Percentiles rank a stretch among this genome's conserved stretches.
Conservation (phyloP, 30 jellyfish, hydroid and myxozoan species). For the Haliclystus octoradiatus region DNA sequence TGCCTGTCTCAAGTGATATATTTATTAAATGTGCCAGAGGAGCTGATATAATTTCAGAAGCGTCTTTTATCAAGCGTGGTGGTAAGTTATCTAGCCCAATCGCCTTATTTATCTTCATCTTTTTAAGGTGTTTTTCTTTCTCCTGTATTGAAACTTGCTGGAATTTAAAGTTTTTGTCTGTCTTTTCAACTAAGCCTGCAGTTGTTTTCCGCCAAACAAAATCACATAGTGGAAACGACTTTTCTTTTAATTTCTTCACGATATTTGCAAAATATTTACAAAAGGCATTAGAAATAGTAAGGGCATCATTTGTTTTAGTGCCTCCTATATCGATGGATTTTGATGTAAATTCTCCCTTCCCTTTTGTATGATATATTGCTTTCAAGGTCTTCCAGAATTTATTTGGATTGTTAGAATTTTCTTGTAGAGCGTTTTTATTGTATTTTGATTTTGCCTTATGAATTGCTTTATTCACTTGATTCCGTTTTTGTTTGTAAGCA, state of each 20-base stretch:
- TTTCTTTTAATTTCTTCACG: conserved; percentile 18
- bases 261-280: conserved; percentile 19
- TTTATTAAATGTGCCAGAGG: conserved; percentile 20
- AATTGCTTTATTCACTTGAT: conserved; percentile 26
- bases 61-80: conserved; percentile 35
- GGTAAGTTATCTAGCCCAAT: conserved; percentile 36
- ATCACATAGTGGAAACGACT: conserved; percentile 10
- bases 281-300: conserved; percentile 11
- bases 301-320: conserved; percentile 6
- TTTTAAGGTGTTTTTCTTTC: conserved; percentile 15
- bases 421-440: conserved; percentile 10
- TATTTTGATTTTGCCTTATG: conserved; percentile 17
- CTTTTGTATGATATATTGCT: conserved; percentile 22
- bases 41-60: conserved; percentile 19
- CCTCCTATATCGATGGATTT: conserved; percentile 2
- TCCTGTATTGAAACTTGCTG: conserved; percentile 15
- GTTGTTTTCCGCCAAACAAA: conserved; percentile 23
- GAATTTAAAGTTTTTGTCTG: conserved; percentile 11
- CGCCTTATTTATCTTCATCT: conserved; percentile 18
- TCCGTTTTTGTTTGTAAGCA: too few relatives aligned
- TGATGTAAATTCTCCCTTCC: conserved; percentile 4
- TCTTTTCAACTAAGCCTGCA: conserved; percentile 3
- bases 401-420: conserved; percentile 12
- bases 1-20: conserved; percentile 28
- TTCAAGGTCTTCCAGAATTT: conserved; percentile 28